Base-by-base conservation (phyloP, 2,797 vertebrate genomes). In the Anolis apletophallus region DNA sequence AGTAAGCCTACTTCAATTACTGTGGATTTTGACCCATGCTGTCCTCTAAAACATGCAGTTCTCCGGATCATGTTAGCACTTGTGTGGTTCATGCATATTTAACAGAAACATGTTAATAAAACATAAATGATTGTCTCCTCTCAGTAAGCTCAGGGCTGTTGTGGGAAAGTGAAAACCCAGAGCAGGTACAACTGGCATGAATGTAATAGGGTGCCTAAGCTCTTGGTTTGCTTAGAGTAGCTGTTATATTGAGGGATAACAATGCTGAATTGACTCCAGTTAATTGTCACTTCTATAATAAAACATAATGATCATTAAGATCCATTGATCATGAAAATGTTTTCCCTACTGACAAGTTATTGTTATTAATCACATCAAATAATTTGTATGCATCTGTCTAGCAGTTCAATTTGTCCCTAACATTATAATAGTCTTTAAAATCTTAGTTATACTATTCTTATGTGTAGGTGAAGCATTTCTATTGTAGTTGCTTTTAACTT, bases 31-130 rank as follows among this genome's bases (percentile, higher is more conserved):
- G 5, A 86, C 85, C 50, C 32, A 9, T 74, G 11, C 36, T 4
- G 85, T 85, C 83, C 88, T 89, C 81, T 57, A 85, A 88, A 54
- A 81, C 26, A 59, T 85, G 72, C 79, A 93, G 86, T 78, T 81
- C 84, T 55, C 81, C 64, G 16, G 14, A 84, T 67, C 54, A 13
- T 74, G 14, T 32, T 74, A 5, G 16, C 52, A 54, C 78, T 61
- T 1, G 1, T 87, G 71, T 52, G n/a, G 36, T 61, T 88, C 83
- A 71, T 83, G n/a, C 59, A 50, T 91, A 80, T 76, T 80, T 93
- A 89, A 67, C 26, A 87, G 86, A 36, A 9, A 36, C 57, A 88
- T 85, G 59, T 46, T 88, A 76, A 19, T 21, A 73, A 82, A 73
- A 34, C 40, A 88, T 79, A 89, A 89, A 78, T n/a, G 19, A 34